Evolutionary conservation across 2,797 vertebrate species (phyloP).

Genomic region (Pelochelys cantorii): DNA sequence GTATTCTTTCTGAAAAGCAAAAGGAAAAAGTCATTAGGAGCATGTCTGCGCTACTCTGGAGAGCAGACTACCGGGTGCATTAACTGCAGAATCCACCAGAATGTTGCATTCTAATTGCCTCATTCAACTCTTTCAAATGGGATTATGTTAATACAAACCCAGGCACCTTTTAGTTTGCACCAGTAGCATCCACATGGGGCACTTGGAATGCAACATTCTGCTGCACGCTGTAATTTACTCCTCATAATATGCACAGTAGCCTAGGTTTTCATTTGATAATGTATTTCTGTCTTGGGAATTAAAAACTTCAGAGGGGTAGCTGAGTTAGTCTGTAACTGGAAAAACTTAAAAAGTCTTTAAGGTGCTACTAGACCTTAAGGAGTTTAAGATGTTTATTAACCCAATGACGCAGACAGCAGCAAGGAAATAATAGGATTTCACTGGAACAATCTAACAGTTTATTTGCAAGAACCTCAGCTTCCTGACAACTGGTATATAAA

Average conservation of each 20-base stretch:
- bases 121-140: background rate
- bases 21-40: background rate
- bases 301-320: too few species aligned
- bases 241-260: background rate
- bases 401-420: background rate
- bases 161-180: background rate
- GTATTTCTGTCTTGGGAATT: background rate
- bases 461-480: background rate
- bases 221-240: background rate
- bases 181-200: background rate
- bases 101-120: background rate
- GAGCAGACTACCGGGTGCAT: background rate
- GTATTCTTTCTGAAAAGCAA: slow-evolving; percentile 74
- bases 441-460: background rate
- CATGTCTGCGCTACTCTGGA: background rate
- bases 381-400: background rate
- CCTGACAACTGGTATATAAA: background rate
- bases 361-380: too few species aligned
- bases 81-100: background rate
- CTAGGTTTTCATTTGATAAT: background rate
- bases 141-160: background rate
- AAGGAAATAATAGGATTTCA: background rate
- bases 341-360: too few species aligned
- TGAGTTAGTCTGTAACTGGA: too few species aligned
- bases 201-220: background rate